Conservation (phyloP, 2,797 vertebrate species). For the Morus bassanus region DNA sequence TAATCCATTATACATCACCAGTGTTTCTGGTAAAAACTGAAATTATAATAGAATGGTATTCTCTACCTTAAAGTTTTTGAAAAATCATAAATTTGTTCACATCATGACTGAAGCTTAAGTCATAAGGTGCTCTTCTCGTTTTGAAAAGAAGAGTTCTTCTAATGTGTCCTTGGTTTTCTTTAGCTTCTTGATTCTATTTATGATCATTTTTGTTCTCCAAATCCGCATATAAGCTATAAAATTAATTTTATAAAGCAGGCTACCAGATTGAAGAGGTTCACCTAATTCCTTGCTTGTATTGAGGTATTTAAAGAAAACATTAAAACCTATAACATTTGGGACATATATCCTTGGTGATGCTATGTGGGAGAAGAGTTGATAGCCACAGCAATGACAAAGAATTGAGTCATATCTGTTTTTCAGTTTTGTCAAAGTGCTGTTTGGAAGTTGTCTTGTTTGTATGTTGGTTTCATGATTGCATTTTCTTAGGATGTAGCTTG, state of each 20-base stretch:
- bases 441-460: neutral
- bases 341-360: accelerated
- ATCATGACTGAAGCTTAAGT: neutral
- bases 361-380: neutral
- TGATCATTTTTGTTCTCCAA: neutral
- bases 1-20: neutral
- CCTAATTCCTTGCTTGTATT: neutral
- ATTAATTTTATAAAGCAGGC: neutral
- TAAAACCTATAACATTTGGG: neutral
- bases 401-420: neutral
- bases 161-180: neutral
- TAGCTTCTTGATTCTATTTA: neutral
- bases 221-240: neutral
- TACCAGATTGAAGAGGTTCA: neutral
- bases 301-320: neutral
- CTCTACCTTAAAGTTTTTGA: neutral
- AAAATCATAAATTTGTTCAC: neutral
- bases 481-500: neutral
- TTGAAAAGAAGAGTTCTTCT: neutral
- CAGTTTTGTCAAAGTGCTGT: neutral
- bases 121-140: neutral
- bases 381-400: neutral
- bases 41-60: neutral
- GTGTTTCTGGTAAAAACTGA: neutral
- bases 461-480: neutral